These are phyloP conservation scores for Hemitrygon akajei DNA, from an alignment of 2,797 vertebrate species.

Conservation along the genomic window DNA sequence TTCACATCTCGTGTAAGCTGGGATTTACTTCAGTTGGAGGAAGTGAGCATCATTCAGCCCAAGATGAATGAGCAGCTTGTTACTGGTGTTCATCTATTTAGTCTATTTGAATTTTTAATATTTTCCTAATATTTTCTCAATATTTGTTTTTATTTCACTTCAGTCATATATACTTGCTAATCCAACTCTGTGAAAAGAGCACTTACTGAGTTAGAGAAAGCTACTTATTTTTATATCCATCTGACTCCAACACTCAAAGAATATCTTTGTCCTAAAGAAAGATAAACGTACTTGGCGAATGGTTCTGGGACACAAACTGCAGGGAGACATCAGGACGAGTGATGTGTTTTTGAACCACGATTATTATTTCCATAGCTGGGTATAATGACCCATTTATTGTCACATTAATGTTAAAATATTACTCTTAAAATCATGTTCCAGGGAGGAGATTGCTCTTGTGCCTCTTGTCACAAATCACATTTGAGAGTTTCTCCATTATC, in stretches of 20 bases:
- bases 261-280: not conserved
- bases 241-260: not conserved
- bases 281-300: not conserved
- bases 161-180: not conserved
- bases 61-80: not conserved
- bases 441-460: not conserved
- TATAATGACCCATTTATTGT: not conserved
- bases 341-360: not conserved
- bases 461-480: not conserved
- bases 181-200: not conserved
- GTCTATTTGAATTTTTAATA: not conserved
- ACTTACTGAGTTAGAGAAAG: not conserved
- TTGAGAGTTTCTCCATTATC: not conserved
- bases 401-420: not conserved
- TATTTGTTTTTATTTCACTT: not conserved
- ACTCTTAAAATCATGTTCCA: not conserved
- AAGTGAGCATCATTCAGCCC: too few species aligned
- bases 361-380: not conserved
- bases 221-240: not conserved
- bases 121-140: not conserved
- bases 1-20: too few species aligned
- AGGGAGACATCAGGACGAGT: not conserved
- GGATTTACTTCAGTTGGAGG: too few species aligned
- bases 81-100: constrained; percentile 17
- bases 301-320: not conserved